Evolutionary conservation across 2,113 vertebrate species (phyloP).

Genomic region (Nycticebus coucang): DNA sequence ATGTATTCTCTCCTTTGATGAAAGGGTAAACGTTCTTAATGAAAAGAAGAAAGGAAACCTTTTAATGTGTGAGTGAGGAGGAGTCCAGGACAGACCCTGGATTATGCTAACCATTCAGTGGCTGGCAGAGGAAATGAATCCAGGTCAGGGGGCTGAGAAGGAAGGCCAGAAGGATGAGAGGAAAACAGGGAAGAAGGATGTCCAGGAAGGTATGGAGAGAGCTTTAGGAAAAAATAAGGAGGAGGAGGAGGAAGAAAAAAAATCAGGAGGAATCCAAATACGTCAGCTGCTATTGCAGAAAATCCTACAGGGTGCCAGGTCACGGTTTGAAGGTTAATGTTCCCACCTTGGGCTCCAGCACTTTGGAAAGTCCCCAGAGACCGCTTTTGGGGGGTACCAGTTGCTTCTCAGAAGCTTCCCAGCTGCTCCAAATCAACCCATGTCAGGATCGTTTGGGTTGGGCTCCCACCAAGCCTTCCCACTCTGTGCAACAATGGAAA

Average conservation of each 20-base stretch:
- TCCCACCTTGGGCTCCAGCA: background rate
- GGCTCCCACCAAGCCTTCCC: background rate
- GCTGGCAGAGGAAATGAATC: background rate
- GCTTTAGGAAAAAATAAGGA: background rate
- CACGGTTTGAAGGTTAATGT: background rate
- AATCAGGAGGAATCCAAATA: background rate
- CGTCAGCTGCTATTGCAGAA: background rate
- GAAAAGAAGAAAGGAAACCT: background rate
- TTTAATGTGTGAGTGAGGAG: background rate
- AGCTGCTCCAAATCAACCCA: too few relatives aligned
- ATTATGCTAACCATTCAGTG: background rate
- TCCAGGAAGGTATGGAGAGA: background rate
- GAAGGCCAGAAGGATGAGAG: background rate
- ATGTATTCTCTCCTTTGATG: background rate
- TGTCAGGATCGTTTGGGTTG: too few relatives aligned
- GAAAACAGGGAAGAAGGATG: background rate
- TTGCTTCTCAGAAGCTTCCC: too few relatives aligned
- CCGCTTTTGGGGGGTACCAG: too few relatives aligned
- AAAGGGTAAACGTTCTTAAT: background rate
- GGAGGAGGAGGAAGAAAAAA: background rate
- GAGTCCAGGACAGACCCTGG: background rate
- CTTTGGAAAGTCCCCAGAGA: rapidly evolving
- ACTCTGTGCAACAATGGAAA: background rate
- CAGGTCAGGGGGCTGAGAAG: background rate
- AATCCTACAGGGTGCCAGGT: background rate